Percentiles rank a stretch among this genome's conserved stretches.
phyloP scores from a whole-genome alignment of 1,140 invertebrate genomes.

The Neodiprion pinetum region DNA sequence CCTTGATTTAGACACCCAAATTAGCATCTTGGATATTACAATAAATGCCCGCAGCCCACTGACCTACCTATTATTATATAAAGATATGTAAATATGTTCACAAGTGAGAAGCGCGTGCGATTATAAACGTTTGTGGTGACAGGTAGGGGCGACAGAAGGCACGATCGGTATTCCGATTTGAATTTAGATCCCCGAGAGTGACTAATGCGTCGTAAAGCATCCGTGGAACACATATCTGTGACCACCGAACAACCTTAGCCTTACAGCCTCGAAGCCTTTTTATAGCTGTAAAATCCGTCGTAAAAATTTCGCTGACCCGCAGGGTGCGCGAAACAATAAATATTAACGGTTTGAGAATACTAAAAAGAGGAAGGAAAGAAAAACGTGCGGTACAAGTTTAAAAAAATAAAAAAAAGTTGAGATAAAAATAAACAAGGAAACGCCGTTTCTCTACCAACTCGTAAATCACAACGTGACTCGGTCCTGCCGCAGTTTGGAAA shows the following conservation, averaged over 20 bases:
- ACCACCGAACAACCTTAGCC: neutral
- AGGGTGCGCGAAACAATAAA: conserved; percentile 44
- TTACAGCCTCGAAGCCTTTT: conserved; percentile 5
- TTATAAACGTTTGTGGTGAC: neutral
- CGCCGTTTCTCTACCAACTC: neutral
- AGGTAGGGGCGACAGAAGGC: neutral
- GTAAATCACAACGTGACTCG: neutral
- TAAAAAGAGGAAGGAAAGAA: neutral
- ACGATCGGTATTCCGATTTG: conserved; percentile 1
- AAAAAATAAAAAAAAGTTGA: neutral
- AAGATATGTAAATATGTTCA: too few species aligned
- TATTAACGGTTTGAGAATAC: conserved; percentile 40
- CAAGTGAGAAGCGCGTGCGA: neutral
- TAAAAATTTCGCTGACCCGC: conserved; percentile 38
- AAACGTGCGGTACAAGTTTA: neutral
- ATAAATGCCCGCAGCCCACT: too few species aligned
- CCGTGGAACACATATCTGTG: conserved; percentile 25
- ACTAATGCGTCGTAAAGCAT: conserved; percentile 34
- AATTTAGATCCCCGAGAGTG: conserved; percentile 13
- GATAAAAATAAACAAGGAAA: neutral
- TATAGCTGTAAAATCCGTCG: conserved; percentile 39
- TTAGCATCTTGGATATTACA: too few species aligned
- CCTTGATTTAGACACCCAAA: too few species aligned
- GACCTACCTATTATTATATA: too few species aligned
- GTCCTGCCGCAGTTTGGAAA: too few species aligned